Percentiles rank a stretch among this genome's conserved stretches.
These are phyloP conservation scores for Tridacna gigas DNA, from an alignment of 2,888 invertebrate genomes.

Conservation along the genomic window DNA sequence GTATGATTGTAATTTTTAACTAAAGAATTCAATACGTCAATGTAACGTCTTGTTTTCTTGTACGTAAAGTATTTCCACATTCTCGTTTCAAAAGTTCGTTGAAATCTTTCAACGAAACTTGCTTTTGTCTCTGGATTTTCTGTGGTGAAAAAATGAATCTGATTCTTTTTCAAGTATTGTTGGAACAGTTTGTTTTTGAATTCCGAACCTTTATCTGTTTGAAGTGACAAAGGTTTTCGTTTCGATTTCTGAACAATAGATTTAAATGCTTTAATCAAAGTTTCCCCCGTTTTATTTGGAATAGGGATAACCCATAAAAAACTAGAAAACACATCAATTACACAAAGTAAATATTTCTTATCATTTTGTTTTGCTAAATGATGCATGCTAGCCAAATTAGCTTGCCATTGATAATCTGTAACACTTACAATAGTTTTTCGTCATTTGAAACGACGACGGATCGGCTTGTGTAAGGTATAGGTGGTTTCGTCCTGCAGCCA, in stretches of 20 bases:
- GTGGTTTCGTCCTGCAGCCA: background rate
- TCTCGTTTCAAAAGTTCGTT: background rate
- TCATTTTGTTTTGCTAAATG: background rate
- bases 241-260: too few species aligned
- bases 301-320: too few species aligned
- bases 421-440: background rate
- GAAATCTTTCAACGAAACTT: background rate
- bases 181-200: background rate
- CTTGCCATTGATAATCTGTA: background rate
- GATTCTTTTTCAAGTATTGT: background rate
- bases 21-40: background rate
- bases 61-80: constrained; percentile 10
- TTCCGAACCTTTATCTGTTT: background rate
- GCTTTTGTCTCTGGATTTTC: too few species aligned
- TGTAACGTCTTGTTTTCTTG: constrained; percentile 6
- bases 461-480: background rate
- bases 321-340: background rate
- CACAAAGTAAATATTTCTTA: background rate
- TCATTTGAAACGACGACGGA: background rate
- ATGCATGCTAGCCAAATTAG: background rate
- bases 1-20: background rate
- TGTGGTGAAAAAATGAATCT: background rate
- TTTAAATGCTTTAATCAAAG: too few species aligned
- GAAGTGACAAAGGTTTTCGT: background rate
- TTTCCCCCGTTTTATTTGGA: too few species aligned